A percentile compares a stretch with the other conserved stretches of the same genome.
These are phyloP conservation scores for Parazoanthus swiftii DNA, from an alignment of 92 coral and sea anemone species.

Conservation along the genomic window DNA sequence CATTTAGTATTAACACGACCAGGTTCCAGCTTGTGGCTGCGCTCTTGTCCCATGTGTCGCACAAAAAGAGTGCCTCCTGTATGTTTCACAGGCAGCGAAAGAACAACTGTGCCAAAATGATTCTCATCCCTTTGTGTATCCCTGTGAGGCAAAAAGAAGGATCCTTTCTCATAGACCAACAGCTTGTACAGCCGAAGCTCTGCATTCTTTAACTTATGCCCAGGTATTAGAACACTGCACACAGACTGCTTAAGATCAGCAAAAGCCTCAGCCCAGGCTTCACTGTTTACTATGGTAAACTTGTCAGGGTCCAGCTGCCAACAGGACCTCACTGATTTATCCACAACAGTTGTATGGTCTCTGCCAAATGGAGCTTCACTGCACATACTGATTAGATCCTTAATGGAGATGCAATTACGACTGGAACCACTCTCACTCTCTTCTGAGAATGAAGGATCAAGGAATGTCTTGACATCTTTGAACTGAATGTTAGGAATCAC, in stretches of 20 bases:
- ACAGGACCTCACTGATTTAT: slow-evolving; percentile 44
- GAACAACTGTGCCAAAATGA: slow-evolving; percentile 49
- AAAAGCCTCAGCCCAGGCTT: slow-evolving; percentile 28
- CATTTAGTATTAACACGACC: slow-evolving; percentile 37
- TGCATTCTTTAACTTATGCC: slow-evolving; percentile 25
- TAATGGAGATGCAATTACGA: slow-evolving; percentile 35
- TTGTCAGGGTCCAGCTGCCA: slow-evolving; percentile 55
- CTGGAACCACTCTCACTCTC: slow-evolving; percentile 1
- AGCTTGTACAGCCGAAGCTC: slow-evolving; percentile 45
- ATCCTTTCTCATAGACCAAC: slow-evolving; percentile 51
- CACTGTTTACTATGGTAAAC: slow-evolving; percentile 33
- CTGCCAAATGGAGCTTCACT: slow-evolving; percentile 54
- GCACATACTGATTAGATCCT: slow-evolving; percentile 44
- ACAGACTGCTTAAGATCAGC: slow-evolving; percentile 44
- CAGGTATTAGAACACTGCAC: slow-evolving; percentile 49
- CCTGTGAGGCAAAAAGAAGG: slow-evolving; percentile 45
- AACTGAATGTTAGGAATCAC: slow-evolving; percentile 46
- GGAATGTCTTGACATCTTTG: slow-evolving; percentile 33
- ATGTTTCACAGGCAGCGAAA: slow-evolving; percentile 51
- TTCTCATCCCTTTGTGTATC: slow-evolving; percentile 47
- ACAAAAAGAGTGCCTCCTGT: slow-evolving; percentile 43
- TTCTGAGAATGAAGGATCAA: slow-evolving; percentile 38
- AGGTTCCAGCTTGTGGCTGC: slow-evolving; percentile 47
- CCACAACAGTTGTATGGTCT: slow-evolving; percentile 46
- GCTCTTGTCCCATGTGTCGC: slow-evolving; percentile 48